These are phyloP conservation scores for Martes martes DNA, from an alignment of 2,113 vertebrate genomes.

Conservation along the genomic window DNA sequence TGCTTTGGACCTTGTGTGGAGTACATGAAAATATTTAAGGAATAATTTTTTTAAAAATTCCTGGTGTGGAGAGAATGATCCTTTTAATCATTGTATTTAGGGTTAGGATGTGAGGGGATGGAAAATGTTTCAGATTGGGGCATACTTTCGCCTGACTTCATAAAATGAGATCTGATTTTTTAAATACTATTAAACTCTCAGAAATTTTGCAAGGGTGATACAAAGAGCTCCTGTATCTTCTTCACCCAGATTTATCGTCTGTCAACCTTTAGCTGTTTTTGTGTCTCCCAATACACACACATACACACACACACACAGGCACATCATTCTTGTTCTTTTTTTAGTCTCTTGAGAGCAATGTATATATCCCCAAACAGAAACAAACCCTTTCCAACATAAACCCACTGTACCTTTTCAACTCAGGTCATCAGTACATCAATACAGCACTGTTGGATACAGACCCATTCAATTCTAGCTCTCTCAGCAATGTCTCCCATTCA, in stretches of 20 bases:
- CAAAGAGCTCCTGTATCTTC: background rate
- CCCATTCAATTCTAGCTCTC: background rate
- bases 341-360: background rate
- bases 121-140: background rate
- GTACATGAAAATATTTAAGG: background rate
- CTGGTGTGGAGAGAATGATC: background rate
- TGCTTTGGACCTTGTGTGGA: background rate
- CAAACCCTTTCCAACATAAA: background rate
- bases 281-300: background rate
- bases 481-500: background rate
- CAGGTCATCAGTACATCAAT: background rate
- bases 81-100: background rate
- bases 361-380: background rate
- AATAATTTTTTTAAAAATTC: background rate
- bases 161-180: background rate
- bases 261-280: background rate
- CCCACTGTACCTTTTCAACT: background rate
- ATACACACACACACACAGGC: background rate
- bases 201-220: background rate
- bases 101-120: background rate
- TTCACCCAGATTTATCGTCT: background rate
- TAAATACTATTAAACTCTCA: background rate
- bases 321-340: background rate
- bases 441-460: background rate
- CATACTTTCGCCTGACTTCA: background rate